Percentiles rank a stretch among this genome's conserved stretches.
These are phyloP conservation scores for Drosophila nebulosa DNA, from an alignment of 1,140 invertebrate genomes.

Conservation along the genomic window DNA sequence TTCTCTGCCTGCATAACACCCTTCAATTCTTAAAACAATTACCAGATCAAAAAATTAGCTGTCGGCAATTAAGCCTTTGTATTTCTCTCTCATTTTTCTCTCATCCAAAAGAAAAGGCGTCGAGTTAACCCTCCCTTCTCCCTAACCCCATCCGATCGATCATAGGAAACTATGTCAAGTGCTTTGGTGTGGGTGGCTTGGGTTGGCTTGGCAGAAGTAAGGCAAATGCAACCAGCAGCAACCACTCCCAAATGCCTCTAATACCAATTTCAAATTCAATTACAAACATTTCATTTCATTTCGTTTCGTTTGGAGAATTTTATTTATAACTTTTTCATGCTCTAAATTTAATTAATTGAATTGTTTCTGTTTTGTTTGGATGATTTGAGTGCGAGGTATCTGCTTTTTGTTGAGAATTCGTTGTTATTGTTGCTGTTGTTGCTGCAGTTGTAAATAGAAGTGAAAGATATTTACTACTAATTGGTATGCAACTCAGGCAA, in stretches of 20 bases:
- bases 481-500: constrained; percentile 32
- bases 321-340: constrained; percentile 3
- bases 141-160: too few species aligned
- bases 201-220: constrained; percentile 13
- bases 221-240: constrained; percentile 18
- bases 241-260: not conserved
- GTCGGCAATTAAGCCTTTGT: constrained; percentile 39
- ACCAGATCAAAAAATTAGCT: constrained; percentile 25
- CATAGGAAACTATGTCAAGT: constrained; percentile 35
- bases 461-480: constrained; percentile 34
- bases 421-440: constrained; percentile 26
- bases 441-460: not conserved
- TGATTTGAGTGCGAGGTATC: not conserved
- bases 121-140: not conserved
- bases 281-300: not conserved
- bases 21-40: not conserved
- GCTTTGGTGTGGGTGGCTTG: not conserved
- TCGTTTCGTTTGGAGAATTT: not conserved
- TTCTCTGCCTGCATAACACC: not conserved
- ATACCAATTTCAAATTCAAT: not conserved
- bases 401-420: not conserved
- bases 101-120: not conserved
- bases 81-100: not conserved
- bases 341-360: constrained; percentile 9
- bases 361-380: not conserved